These are phyloP conservation scores for Cosmorhoe ocellata DNA, from an alignment of 2,888 invertebrate species.

Conservation along the genomic window DNA sequence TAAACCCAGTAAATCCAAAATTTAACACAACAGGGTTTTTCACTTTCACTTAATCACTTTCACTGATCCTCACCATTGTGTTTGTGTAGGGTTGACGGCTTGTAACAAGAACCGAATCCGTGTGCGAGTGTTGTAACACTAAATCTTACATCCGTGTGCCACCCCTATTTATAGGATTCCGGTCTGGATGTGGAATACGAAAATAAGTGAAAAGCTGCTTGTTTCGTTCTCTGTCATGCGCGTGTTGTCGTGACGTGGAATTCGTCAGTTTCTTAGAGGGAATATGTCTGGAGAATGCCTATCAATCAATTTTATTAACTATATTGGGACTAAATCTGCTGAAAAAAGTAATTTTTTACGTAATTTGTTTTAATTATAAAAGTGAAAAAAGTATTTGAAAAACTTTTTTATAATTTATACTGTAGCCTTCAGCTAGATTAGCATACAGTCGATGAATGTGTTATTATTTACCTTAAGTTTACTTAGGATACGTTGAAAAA, in stretches of 20 bases:
- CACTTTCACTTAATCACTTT: slow-evolving; percentile 37
- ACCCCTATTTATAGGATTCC: slow-evolving; percentile 80
- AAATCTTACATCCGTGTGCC: slow-evolving; percentile 63
- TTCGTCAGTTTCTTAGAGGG: slow-evolving; percentile 32
- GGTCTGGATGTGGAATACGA: slow-evolving; percentile 66
- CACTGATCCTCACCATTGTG: slow-evolving; percentile 70
- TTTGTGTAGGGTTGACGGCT: slow-evolving; percentile 61
- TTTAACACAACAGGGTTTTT: slow-evolving; percentile 38
- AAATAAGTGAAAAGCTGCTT: slow-evolving; percentile 75
- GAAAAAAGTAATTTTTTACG: no score
- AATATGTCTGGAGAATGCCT: not conserved
- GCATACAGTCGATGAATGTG: no score
- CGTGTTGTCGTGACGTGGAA: slow-evolving; percentile 33
- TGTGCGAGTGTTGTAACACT: slow-evolving; percentile 82
- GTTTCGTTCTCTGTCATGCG: slow-evolving; percentile 59
- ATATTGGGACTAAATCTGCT: no score
- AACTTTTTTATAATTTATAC: no score
- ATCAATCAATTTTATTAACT: no score
- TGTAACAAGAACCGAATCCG: slow-evolving; percentile 80
- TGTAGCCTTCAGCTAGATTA: no score
- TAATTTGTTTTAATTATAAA: no score
- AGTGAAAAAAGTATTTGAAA: no score
- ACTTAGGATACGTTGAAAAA: no score
- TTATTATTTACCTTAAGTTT: no score
- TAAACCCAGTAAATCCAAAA: no score